These are phyloP conservation scores for Lophius americanus DNA, from an alignment of 2,797 vertebrate genomes.

Conservation along the genomic window DNA sequence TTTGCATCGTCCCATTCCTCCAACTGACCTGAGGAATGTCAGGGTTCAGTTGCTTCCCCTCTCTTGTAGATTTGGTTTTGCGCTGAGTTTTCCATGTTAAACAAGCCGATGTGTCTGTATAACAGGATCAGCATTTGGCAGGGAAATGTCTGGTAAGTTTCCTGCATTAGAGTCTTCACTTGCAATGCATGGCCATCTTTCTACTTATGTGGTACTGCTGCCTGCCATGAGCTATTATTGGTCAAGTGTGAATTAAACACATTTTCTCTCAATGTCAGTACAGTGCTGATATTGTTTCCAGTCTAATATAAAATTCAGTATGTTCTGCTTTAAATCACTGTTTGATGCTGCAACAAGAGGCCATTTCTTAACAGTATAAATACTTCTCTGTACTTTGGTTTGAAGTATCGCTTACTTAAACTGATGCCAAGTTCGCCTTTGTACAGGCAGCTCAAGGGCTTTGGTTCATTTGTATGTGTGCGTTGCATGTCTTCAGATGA, in stretches of 20 bases:
- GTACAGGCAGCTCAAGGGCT: conserved; percentile 40
- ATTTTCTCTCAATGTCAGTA: conserved; percentile 2
- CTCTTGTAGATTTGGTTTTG: conserved; percentile 16
- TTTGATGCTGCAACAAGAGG: conserved; percentile 23
- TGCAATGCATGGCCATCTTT: conserved; percentile 42
- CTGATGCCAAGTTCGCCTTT: conserved; percentile 51
- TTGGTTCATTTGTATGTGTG: conserved; percentile 24
- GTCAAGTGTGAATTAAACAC: background rate
- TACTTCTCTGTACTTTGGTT: conserved; percentile 32
- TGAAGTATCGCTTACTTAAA: conserved; percentile 34
- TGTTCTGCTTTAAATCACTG: conserved; percentile 30
- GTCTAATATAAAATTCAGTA: conserved; percentile 1
- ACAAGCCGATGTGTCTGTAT: conserved; percentile 57
- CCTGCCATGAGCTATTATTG: conserved; percentile 13
- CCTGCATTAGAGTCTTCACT: conserved; percentile 28
- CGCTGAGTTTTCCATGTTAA: conserved; percentile 30
- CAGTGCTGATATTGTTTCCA: conserved; percentile 1
- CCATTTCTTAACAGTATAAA: conserved; percentile 39
- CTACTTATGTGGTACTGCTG: conserved; percentile 3
- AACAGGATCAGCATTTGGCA: conserved; percentile 83
- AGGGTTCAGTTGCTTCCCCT: background rate
- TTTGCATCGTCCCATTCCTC: background rate
- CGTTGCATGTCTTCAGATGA: conserved; percentile 39
- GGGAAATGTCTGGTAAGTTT: conserved; percentile 80
- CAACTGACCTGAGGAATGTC: background rate